Conservation (phyloP, 2,888 invertebrate genomes). For the Amiota mariae region DNA sequence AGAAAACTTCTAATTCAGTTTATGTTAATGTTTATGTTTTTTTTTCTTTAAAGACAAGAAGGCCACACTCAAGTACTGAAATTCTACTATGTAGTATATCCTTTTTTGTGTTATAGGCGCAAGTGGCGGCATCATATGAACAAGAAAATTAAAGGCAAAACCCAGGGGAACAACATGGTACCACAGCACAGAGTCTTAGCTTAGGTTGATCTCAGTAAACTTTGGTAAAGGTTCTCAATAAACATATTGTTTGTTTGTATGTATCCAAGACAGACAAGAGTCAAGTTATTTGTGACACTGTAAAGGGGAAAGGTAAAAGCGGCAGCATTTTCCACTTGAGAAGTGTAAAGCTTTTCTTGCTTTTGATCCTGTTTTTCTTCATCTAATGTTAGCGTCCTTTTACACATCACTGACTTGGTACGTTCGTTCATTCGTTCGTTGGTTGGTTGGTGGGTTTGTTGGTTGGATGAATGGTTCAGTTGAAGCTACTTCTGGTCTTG, state of each 20-base stretch:
- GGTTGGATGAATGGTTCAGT: constrained; percentile 40
- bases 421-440: too few species aligned
- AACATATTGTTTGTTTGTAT: constrained; percentile 13
- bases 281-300: constrained; percentile 45
- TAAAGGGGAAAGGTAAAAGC: constrained; percentile 54
- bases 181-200: background rate
- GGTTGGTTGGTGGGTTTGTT: background rate
- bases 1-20: background rate
- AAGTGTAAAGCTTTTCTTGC: constrained; percentile 54
- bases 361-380: constrained; percentile 26
- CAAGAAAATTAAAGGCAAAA: background rate
- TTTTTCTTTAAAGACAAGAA: background rate
- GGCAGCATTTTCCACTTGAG: constrained; percentile 67
- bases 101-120: background rate
- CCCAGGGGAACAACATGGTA: background rate
- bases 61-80: background rate
- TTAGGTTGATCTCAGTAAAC: constrained; percentile 32
- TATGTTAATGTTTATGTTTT: background rate
- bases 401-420: constrained; percentile 9
- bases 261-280: constrained; percentile 26
- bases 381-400: background rate
- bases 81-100: too few species aligned
- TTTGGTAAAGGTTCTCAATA: background rate
- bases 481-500: constrained; percentile 43
- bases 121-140: background rate